phyloP scores from a whole-genome alignment of 2,113 vertebrate genomes.

The Brachypteracias leptosomus region DNA sequence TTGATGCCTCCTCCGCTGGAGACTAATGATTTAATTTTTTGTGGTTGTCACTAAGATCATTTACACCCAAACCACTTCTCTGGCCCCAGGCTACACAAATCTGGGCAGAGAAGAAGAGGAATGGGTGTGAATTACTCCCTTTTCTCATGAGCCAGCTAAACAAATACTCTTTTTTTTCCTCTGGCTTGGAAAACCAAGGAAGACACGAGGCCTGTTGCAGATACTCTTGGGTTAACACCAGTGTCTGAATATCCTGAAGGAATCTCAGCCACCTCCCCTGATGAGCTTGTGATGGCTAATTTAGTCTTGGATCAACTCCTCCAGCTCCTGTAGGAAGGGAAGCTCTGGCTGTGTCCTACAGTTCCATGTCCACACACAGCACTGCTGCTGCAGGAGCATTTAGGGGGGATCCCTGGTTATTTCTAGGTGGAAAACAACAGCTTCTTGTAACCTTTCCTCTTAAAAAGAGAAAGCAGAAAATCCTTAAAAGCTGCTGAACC shows the following conservation, averaged over 20 bases:
- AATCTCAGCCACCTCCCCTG: neutral
- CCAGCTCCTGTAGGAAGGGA: neutral
- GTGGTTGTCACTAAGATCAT: neutral
- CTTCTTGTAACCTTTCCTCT: neutral
- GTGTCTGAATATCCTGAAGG: neutral
- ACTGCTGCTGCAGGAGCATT: neutral
- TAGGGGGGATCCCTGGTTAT: neutral
- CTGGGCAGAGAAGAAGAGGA: neutral
- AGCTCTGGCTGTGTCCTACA: neutral
- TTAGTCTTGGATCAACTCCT: neutral
- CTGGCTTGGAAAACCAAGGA: neutral
- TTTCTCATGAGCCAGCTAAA: constrained; percentile 3
- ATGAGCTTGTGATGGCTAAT: neutral
- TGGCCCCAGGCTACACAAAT: neutral
- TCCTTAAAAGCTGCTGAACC: neutral
- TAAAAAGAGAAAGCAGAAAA: neutral
- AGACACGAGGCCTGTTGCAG: neutral
- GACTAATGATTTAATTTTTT: constrained; percentile 14
- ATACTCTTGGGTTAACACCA: neutral
- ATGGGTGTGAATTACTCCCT: neutral
- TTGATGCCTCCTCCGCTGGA: neutral
- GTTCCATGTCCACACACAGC: neutral
- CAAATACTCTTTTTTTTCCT: neutral
- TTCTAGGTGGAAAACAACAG: neutral
- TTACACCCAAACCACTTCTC: neutral